phyloP scores from a whole-genome alignment of 2,888 invertebrate genomes.

The Mactromeris polynyma region DNA sequence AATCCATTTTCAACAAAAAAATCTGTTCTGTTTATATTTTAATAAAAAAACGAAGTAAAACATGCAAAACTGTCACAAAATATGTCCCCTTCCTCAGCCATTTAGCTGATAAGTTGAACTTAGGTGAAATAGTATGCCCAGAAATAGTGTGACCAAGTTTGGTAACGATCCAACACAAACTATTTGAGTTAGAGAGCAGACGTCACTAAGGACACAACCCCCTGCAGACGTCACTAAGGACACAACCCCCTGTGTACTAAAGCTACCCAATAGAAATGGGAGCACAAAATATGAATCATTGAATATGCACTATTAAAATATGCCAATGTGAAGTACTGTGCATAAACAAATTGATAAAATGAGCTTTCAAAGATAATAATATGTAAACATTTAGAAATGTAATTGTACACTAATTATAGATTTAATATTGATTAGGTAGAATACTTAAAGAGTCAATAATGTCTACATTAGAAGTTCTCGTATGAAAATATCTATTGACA shows the following conservation, averaged over 20 bases:
- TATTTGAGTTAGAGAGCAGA: no score
- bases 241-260: neutral
- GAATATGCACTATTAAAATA: neutral
- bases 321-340: neutral
- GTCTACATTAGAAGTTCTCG: neutral
- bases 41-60: neutral
- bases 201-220: no score
- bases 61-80: no score
- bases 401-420: constrained; percentile 10
- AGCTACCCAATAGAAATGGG: neutral
- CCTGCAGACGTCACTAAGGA: no score
- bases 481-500: neutral
- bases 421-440: neutral
- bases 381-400: neutral
- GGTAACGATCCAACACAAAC: no score
- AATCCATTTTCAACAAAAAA: no score
- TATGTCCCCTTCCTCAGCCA: no score
- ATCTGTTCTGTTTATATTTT: neutral
- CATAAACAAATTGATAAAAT: neutral
- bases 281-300: neutral
- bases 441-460: neutral
- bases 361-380: neutral
- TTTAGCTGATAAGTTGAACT: no score
- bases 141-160: no score
- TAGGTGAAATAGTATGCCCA: no score